These are phyloP conservation scores for Ochropleura plecta DNA, from an alignment of 2,888 invertebrate genomes.

Conservation along the genomic window DNA sequence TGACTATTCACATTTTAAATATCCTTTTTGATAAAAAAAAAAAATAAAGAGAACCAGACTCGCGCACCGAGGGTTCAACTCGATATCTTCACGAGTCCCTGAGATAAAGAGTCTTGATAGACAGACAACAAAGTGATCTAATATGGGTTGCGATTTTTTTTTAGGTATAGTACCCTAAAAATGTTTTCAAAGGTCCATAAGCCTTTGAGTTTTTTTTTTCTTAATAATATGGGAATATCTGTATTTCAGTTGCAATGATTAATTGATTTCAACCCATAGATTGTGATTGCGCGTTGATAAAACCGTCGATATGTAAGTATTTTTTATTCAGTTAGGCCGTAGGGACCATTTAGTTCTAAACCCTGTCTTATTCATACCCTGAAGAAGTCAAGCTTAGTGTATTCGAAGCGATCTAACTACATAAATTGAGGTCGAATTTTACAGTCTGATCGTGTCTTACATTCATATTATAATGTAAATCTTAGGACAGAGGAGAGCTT, in stretches of 20 bases:
- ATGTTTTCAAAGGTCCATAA: too few species aligned
- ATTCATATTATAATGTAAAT: neutral
- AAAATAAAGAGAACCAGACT: neutral
- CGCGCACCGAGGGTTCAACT: too few species aligned
- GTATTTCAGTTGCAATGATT: neutral
- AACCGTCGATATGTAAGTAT: neutral
- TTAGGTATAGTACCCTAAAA: too few species aligned
- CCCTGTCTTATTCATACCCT: slow-evolving; percentile 25
- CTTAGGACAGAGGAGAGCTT: neutral
- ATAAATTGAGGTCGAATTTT: slow-evolving; percentile 7
- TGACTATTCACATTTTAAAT: neutral
- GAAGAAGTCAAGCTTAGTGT: neutral
- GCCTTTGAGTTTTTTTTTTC: neutral
- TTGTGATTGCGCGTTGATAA: neutral
- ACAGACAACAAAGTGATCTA: too few species aligned
- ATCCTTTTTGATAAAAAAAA: neutral
- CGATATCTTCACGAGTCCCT: too few species aligned
- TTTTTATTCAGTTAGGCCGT: neutral
- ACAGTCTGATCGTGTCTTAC: slow-evolving; percentile 7
- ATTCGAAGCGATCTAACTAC: slow-evolving; percentile 19
- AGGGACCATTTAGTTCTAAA: neutral
- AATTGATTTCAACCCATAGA: neutral
- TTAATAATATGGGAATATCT: neutral
- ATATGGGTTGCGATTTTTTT: too few species aligned
- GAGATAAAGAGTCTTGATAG: too few species aligned